These are phyloP conservation scores for Drosophila miranda DNA, from an alignment of 1,140 invertebrate species.

Conservation along the genomic window DNA sequence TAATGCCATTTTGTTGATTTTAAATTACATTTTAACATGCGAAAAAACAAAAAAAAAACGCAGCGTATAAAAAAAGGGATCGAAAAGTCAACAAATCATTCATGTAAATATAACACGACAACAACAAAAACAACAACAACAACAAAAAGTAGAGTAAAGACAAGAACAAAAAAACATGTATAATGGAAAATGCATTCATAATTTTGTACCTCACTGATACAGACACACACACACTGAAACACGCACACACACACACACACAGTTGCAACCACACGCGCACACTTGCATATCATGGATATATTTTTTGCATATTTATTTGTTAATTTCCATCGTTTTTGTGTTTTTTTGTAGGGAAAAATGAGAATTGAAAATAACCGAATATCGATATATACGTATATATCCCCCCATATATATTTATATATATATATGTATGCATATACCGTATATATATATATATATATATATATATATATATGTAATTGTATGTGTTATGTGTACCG, in stretches of 20 bases:
- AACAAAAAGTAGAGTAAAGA: conserved; percentile 25
- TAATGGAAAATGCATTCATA: conserved; percentile 35
- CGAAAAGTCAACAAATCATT: conserved; percentile 63
- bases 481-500: conserved; percentile 80
- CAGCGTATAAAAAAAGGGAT: conserved; percentile 26
- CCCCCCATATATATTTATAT: conserved; percentile 42
- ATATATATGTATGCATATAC: conserved; percentile 46
- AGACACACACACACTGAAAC: conserved; percentile 8
- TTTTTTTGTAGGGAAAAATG: conserved; percentile 52
- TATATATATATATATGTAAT: conserved; percentile 47
- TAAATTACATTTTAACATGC: conserved; percentile 46
- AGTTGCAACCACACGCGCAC: conserved; percentile 10
- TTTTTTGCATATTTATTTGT: conserved; percentile 29
- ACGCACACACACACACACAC: conserved; percentile 9
- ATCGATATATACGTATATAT: conserved; percentile 59
- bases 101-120: conserved; percentile 68
- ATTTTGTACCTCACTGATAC: conserved; percentile 40
- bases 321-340: conserved; percentile 28
- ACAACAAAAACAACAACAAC: conserved; percentile 7
- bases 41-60: conserved; percentile 14
- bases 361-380: conserved; percentile 59
- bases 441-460: conserved; percentile 28
- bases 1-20: conserved; percentile 43
- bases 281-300: conserved; percentile 48
- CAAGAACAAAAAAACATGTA: conserved; percentile 35